phyloP scores from a whole-genome alignment of 1,140 invertebrate species.

The Drosophila tristis region DNA sequence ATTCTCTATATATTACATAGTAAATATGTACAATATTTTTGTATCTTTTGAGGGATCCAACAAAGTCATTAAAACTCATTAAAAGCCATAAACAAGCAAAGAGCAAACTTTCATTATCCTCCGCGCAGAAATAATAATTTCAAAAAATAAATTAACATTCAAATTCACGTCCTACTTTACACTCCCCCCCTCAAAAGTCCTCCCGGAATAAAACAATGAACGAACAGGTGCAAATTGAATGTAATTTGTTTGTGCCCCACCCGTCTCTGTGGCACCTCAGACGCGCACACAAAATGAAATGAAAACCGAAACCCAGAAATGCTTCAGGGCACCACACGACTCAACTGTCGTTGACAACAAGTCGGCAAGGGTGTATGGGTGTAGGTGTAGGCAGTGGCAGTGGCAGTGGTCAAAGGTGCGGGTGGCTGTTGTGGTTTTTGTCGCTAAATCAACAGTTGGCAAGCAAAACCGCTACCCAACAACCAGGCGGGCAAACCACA shows the following conservation, averaged over 20 bases:
- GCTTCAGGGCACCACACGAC: slow-evolving; percentile 52
- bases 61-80: slow-evolving; percentile 62
- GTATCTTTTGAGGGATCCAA: neutral
- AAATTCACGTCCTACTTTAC: slow-evolving; percentile 5
- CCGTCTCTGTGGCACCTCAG: slow-evolving; percentile 3
- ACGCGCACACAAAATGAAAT: slow-evolving; percentile 30
- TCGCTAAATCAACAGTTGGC: slow-evolving; percentile 80
- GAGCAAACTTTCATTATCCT: slow-evolving; percentile 60
- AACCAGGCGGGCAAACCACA: slow-evolving; percentile 4
- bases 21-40: slow-evolving; percentile 14
- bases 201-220: slow-evolving; percentile 29
- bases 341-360: slow-evolving; percentile 70
- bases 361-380: neutral
- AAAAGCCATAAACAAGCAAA: slow-evolving; percentile 67
- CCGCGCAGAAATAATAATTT: slow-evolving; percentile 54
- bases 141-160: slow-evolving; percentile 54
- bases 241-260: slow-evolving; percentile 57
- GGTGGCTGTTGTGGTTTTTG: slow-evolving; percentile 22
- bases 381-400: no score
- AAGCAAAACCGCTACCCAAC: slow-evolving; percentile 53
- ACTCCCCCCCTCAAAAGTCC: neutral
- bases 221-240: slow-evolving; percentile 76
- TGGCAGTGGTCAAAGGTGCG: neutral
- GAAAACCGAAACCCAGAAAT: slow-evolving; percentile 60
- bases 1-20: neutral